phyloP scores from a whole-genome alignment of 2,888 invertebrate species.

The Cerceris rybyensis region DNA sequence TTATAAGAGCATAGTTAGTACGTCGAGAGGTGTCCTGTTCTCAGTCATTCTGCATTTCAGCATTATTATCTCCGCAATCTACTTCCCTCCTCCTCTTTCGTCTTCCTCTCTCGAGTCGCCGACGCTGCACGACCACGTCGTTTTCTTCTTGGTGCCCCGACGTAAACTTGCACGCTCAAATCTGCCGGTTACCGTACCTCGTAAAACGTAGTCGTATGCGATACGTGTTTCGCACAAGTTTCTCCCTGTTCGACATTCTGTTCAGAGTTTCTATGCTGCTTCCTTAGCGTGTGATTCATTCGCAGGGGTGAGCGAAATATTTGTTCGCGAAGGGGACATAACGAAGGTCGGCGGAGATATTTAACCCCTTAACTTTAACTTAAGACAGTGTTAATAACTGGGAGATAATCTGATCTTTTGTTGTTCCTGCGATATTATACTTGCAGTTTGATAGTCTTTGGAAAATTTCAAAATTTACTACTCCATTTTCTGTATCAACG shows the following conservation, averaged over 20 bases:
- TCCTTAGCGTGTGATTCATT: neutral
- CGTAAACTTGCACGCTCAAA: neutral
- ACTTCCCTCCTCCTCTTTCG: neutral
- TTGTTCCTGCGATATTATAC: too few relatives aligned
- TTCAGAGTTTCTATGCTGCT: neutral
- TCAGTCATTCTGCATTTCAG: conserved; percentile 18
- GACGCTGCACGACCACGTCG: neutral
- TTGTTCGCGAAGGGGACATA: too few relatives aligned
- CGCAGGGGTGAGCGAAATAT: too few relatives aligned
- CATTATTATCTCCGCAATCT: conserved; percentile 36
- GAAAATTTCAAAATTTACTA: too few relatives aligned
- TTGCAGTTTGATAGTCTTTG: too few relatives aligned
- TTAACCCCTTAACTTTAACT: too few relatives aligned
- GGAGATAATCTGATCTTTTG: too few relatives aligned
- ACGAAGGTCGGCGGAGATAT: too few relatives aligned
- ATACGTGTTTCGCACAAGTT: neutral
- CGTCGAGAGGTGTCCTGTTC: conserved; percentile 27
- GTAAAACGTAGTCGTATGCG: conserved; percentile 13
- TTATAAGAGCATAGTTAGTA: conserved; percentile 24
- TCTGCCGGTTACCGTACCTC: neutral
- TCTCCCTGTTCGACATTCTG: too few relatives aligned
- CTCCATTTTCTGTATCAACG: too few relatives aligned
- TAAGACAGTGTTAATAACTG: too few relatives aligned
- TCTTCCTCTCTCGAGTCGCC: neutral
- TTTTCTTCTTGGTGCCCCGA: conserved; percentile 1